phyloP scores from a whole-genome alignment of 2,888 invertebrate species.

The Macrophya annulata region DNA sequence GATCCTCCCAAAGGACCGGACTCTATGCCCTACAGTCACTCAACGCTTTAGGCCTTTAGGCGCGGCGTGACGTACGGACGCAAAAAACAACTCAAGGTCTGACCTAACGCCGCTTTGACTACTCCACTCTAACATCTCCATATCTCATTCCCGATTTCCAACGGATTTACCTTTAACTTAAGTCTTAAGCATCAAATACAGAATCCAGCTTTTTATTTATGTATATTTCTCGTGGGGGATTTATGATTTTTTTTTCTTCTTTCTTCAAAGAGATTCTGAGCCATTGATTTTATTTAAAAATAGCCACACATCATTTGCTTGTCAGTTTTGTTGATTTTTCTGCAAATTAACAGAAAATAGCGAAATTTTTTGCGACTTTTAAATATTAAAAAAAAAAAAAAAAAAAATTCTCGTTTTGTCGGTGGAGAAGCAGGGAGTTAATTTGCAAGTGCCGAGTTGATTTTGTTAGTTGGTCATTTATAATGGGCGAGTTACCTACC shows the following conservation, averaged over 20 bases:
- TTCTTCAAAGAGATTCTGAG: no score
- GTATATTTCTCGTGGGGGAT: no score
- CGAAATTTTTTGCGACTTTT: not conserved
- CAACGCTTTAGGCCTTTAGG: conserved; percentile 18
- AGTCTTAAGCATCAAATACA: not conserved
- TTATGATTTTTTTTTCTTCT: no score
- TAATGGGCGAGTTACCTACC: not conserved
- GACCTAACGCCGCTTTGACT: conserved; percentile 37
- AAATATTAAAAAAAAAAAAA: no score
- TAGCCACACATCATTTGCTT: no score
- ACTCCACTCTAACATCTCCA: conserved; percentile 13
- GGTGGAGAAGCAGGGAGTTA: not conserved
- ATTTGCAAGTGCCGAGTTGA: not conserved
- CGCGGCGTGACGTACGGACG: not conserved
- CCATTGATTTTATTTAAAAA: no score
- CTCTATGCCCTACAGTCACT: conserved; percentile 41
- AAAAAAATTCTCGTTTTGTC: not conserved
- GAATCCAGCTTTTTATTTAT: not conserved
- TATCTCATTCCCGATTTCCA: conserved; percentile 26
- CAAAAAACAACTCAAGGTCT: conserved; percentile 27
- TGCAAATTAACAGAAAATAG: not conserved
- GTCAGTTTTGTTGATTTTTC: no score
- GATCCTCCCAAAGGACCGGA: conserved; percentile 46
- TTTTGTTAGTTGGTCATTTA: not conserved
- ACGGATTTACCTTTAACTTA: not conserved